Evolutionary conservation across 2,888 invertebrate genomes (phyloP).

Genomic region (Microdon myrmicae): DNA sequence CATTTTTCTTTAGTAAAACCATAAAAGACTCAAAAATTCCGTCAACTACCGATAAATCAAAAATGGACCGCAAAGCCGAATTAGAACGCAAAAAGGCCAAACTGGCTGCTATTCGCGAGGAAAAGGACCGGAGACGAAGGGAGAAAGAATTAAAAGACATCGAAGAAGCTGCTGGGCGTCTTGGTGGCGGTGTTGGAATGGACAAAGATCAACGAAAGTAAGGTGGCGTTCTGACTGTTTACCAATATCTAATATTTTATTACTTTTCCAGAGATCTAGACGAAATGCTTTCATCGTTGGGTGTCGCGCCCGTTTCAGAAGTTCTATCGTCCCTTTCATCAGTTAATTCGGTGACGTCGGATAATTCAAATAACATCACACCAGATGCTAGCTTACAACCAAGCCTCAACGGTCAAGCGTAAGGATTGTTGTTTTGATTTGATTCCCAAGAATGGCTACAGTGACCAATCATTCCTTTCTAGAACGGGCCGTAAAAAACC

Average conservation of each 20-base stretch:
- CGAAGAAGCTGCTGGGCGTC: conserved; percentile 72
- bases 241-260: not conserved
- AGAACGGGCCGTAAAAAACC: conserved; percentile 67
- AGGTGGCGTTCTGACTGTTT: conserved; percentile 20
- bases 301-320: conserved; percentile 88
- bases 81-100: conserved; percentile 92
- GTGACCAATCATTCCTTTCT: conserved; percentile 2
- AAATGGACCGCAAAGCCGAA: conserved; percentile 87
- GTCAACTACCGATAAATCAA: conserved; percentile 3
- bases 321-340: conserved; percentile 85
- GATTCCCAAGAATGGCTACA: not conserved
- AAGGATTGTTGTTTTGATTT: conserved; percentile 10
- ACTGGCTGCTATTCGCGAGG: conserved; percentile 87
- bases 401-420: conserved; percentile 64
- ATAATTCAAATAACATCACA: conserved; percentile 80
- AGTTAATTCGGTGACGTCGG: conserved; percentile 82
- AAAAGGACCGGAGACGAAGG: conserved; percentile 84
- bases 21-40: not conserved
- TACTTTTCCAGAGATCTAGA: conserved; percentile 74
- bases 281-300: conserved; percentile 86
- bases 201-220: conserved; percentile 66
- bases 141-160: conserved; percentile 91
- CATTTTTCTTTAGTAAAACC: not conserved
- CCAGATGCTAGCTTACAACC: conserved; percentile 84
- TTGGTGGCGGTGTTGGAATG: conserved; percentile 60